Evolutionary conservation across 2,888 invertebrate genomes (phyloP).

Genomic region (Leucoma salicis): DNA sequence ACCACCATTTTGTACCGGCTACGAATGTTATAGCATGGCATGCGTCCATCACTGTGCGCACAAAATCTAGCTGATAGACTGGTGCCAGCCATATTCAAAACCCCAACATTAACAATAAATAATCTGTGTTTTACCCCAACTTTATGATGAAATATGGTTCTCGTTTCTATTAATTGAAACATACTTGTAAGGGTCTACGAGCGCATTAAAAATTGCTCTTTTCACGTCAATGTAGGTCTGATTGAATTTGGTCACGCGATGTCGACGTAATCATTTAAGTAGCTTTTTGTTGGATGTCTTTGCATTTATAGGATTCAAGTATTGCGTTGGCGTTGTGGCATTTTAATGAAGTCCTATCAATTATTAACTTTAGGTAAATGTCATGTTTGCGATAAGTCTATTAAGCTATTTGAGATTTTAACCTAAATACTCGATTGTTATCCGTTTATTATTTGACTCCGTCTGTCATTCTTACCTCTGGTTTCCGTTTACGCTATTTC

Average conservation of each 20-base stretch:
- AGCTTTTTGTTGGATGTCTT: constrained; percentile 32
- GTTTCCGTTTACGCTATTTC: no score
- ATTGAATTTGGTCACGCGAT: constrained; percentile 51
- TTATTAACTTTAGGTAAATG: no score
- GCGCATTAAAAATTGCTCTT: constrained; percentile 26
- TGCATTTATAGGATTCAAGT: constrained; percentile 14
- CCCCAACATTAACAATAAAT: no score
- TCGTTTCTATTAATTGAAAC: background rate
- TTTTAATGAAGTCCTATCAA: no score
- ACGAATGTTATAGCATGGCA: constrained; percentile 40
- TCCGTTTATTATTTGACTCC: no score
- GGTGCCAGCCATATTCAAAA: no score
- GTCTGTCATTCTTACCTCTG: no score
- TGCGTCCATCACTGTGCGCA: constrained; percentile 58
- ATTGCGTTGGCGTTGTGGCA: no score
- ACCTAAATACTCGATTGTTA: no score
- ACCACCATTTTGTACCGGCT: constrained; percentile 63
- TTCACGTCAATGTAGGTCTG: constrained; percentile 36
- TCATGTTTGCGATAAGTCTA: no score
- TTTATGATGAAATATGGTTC: background rate
- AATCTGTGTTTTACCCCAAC: background rate
- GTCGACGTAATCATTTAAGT: constrained; percentile 39
- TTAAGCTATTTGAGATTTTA: no score
- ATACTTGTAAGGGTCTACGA: constrained; percentile 7
- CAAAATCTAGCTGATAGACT: constrained; percentile 7